A percentile compares a stretch with the other conserved stretches of the same genome.
Conservation (phyloP, 2,113 vertebrate species). For the Misgurnus anguillicaudatus region DNA sequence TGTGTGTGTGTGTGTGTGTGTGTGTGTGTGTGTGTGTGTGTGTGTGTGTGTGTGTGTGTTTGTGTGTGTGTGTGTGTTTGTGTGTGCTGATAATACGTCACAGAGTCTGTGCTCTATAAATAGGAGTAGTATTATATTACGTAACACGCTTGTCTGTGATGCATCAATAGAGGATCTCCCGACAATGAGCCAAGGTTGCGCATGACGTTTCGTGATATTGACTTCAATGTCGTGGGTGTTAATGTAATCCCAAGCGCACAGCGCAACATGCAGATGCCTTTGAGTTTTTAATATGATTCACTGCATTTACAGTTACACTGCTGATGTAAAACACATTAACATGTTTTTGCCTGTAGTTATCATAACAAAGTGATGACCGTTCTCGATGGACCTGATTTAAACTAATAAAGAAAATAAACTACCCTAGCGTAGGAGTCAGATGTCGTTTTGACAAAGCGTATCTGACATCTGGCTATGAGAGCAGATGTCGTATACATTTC, state of each 20-base stretch:
- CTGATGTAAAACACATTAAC: neutral
- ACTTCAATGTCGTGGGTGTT: slow-evolving; percentile 4
- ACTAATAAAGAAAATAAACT: neutral
- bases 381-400: neutral
- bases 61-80: neutral
- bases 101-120: slow-evolving; percentile 46
- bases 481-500: slow-evolving; percentile 19
- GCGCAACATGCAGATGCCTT: slow-evolving; percentile 6
- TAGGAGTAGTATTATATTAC: slow-evolving; percentile 34
- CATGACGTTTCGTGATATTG: slow-evolving; percentile 17
- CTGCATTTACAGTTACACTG: neutral
- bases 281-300: neutral
- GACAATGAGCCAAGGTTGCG: slow-evolving; percentile 13
- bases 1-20: too few species aligned
- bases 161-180: slow-evolving; percentile 42
- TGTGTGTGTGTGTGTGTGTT: too few species aligned
- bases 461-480: slow-evolving; percentile 6
- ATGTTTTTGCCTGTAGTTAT: slow-evolving; percentile 2
- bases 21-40: too few species aligned
- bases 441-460: slow-evolving; percentile 14
- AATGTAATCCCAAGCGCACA: neutral
- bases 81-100: slow-evolving; percentile 34
- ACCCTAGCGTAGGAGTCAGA: slow-evolving; percentile 7
- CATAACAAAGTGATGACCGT: neutral
- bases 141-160: slow-evolving; percentile 37